Evolutionary conservation across 2,888 invertebrate genomes (phyloP).

Genomic region (Trichopoda pennipes): DNA sequence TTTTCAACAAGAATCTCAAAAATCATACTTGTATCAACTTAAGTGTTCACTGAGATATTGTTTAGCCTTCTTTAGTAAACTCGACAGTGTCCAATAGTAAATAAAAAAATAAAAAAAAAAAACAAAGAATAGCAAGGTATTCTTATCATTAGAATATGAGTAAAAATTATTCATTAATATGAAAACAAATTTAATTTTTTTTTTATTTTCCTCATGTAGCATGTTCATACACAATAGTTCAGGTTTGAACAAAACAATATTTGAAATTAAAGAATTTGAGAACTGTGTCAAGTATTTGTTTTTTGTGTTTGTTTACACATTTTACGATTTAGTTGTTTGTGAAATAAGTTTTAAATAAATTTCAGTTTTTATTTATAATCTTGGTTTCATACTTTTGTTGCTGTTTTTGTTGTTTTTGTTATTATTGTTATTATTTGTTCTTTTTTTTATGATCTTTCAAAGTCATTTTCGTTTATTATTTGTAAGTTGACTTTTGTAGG

Average conservation of each 20-base stretch:
- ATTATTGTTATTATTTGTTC: conserved; percentile 4
- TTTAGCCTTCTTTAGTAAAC: conserved; percentile 33
- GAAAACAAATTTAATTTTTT: conserved; percentile 49
- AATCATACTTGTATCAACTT: conserved; percentile 4
- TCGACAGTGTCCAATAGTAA: conserved; percentile 37
- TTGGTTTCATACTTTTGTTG: conserved; percentile 35
- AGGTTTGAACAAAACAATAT: conserved; percentile 7
- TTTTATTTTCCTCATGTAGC: conserved; percentile 37
- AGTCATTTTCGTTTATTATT: conserved; percentile 38
- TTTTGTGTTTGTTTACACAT: neutral
- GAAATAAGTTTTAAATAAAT: conserved; percentile 38
- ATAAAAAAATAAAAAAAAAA: neutral
- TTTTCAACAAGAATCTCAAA: conserved; percentile 26
- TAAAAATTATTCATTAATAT: conserved; percentile 28
- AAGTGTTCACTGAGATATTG: neutral
- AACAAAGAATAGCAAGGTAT: conserved; percentile 20
- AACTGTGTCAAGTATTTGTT: conserved; percentile 56
- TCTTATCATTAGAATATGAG: conserved; percentile 23
- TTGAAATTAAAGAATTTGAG: conserved; percentile 54
- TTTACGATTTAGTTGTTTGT: conserved; percentile 33
- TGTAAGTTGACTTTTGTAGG: conserved; percentile 6
- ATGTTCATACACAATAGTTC: conserved; percentile 1
- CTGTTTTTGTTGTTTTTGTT: conserved; percentile 46
- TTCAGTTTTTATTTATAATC: conserved; percentile 29
- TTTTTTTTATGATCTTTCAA: conserved; percentile 51